Conservation (phyloP, 30 jellyfish, hydroid and myxozoan genomes). For the Clytia hemisphaerica region DNA sequence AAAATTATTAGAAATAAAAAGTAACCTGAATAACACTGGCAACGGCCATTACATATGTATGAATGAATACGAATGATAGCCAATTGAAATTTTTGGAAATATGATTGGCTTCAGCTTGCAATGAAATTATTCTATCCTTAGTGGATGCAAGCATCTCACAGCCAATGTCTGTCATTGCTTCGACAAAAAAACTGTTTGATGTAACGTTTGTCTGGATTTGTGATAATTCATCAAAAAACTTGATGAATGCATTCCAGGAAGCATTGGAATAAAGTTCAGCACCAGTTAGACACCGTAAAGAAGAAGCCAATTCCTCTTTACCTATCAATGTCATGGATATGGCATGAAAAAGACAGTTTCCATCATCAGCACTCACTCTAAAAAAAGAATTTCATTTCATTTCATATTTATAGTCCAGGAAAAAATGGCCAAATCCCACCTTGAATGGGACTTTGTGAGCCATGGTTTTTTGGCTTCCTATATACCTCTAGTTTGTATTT, state of each 20-base stretch:
- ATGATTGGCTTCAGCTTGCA: background rate
- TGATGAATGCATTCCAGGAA: background rate
- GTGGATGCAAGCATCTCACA: background rate
- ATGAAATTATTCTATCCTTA: background rate
- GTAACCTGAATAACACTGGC: background rate
- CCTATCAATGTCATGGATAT: background rate
- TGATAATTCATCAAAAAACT: background rate
- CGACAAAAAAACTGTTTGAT: background rate
- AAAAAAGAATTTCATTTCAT: too few species aligned
- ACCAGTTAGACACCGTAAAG: background rate
- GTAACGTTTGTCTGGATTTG: background rate
- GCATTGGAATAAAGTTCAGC: background rate
- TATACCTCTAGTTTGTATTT: too few species aligned
- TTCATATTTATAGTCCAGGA: too few species aligned
- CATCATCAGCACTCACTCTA: background rate
- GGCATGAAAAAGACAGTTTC: background rate
- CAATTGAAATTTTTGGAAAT: too few species aligned
- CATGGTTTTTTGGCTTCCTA: too few species aligned
- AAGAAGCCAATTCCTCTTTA: background rate
- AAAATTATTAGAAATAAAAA: background rate
- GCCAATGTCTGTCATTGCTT: background rate
- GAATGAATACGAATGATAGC: too few species aligned
- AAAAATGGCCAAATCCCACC: too few species aligned
- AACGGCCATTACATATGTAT: background rate
- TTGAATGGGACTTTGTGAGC: too few species aligned